Evolutionary conservation across 2,888 invertebrate species (phyloP).

Genomic region (Camptogramma bilineatum): DNA sequence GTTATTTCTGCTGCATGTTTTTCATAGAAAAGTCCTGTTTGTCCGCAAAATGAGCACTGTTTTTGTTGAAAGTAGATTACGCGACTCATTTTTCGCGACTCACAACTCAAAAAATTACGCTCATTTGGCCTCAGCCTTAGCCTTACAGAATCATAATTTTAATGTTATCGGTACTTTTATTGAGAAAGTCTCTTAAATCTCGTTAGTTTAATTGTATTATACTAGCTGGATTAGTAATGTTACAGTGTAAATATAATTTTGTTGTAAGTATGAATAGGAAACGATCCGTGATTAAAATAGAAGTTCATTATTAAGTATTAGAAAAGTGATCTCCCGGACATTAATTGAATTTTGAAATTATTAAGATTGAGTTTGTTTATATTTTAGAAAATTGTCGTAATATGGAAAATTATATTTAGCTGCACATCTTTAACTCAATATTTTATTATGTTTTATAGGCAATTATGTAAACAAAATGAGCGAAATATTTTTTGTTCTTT

Average conservation of each 20-base stretch:
- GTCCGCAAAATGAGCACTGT: too few relatives aligned
- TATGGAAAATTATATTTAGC: conserved; percentile 5
- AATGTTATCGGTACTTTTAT: neutral
- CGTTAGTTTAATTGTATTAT: conserved; percentile 7
- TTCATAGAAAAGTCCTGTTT: too few relatives aligned
- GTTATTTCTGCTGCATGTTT: too few relatives aligned
- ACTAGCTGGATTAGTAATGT: conserved; percentile 27
- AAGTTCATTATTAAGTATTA: conserved; percentile 36
- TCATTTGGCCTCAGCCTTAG: too few relatives aligned
- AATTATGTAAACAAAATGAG: too few relatives aligned
- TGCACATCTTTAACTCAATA: neutral
- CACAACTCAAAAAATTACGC: too few relatives aligned
- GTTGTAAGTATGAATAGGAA: conserved; percentile 19
- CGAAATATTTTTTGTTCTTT: too few relatives aligned
- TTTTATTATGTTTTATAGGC: too few relatives aligned
- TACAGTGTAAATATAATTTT: conserved; percentile 27
- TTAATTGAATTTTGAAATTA: conserved; percentile 3
- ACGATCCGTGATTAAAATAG: conserved; percentile 19
- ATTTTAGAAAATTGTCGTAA: neutral
- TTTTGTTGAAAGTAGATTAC: too few relatives aligned
- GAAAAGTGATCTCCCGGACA: conserved; percentile 40
- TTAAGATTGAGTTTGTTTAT: neutral
- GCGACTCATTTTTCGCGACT: too few relatives aligned
- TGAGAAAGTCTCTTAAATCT: neutral
- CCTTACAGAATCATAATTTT: neutral